Conservation (phyloP, 2,797 vertebrate species). For the Perodicticus potto region DNA sequence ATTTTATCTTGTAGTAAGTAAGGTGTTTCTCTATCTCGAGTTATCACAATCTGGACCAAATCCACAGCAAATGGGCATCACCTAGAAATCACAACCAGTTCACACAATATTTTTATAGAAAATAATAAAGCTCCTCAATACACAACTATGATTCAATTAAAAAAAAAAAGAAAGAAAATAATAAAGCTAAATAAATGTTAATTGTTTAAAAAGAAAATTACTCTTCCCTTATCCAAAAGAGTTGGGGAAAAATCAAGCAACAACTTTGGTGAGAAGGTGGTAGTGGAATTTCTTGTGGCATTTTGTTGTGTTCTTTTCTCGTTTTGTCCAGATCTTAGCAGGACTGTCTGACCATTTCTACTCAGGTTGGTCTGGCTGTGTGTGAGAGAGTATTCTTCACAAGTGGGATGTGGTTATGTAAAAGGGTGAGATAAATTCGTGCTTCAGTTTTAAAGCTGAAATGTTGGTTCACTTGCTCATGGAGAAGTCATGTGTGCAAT, state of each 20-base stretch:
- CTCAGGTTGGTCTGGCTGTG: not conserved
- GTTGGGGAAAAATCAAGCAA: not conserved
- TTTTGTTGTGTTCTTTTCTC: not conserved
- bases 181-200: not conserved
- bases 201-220: not conserved
- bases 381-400: not conserved
- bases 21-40: not conserved
- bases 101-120: not conserved
- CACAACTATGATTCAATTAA: too few relatives aligned
- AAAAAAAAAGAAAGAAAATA: not conserved
- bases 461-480: not conserved
- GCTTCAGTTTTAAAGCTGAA: not conserved
- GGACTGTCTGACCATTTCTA: not conserved
- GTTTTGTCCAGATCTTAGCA: not conserved
- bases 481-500: not conserved
- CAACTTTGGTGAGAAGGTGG: not conserved
- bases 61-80: not conserved
- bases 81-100: not conserved
- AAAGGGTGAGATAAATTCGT: not conserved
- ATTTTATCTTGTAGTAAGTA: not conserved
- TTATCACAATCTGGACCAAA: not conserved
- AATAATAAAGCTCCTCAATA: not conserved
- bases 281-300: not conserved
- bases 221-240: not conserved
- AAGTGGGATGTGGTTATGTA: not conserved